Percentiles rank a stretch among this genome's conserved stretches.
These are phyloP conservation scores for Origma solitaria DNA, from an alignment of 2,113 vertebrate species.

Conservation along the genomic window DNA sequence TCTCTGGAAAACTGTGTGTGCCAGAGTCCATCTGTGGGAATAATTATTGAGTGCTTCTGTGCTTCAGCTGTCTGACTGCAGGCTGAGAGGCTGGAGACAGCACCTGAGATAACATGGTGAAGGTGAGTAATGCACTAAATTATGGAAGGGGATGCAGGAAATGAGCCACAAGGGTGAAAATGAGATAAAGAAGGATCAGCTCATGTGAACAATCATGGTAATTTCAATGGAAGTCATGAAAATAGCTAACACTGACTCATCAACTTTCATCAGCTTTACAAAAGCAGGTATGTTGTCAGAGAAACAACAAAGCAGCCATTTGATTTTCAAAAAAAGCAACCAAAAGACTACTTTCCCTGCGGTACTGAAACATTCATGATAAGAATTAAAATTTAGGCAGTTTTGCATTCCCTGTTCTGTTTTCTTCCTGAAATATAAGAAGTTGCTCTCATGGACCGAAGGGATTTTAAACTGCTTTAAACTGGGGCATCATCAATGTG, in stretches of 20 bases:
- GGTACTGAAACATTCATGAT: background rate
- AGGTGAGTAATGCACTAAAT: background rate
- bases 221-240: background rate
- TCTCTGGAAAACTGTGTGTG: background rate
- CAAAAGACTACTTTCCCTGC: background rate
- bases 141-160: background rate
- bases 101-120: background rate
- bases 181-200: background rate
- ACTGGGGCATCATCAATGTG: background rate
- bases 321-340: background rate
- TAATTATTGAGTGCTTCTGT: background rate
- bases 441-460: background rate
- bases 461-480: background rate
- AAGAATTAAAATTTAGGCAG: background rate
- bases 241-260: background rate
- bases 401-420: background rate
- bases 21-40: background rate
- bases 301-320: background rate
- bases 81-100: background rate
- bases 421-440: background rate
- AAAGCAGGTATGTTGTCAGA: background rate
- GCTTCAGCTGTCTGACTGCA: background rate
- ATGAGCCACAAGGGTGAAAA: background rate
- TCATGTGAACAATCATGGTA: background rate
- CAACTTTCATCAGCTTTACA: background rate